These are phyloP conservation scores for Amblyopsis hoosieri DNA, from an alignment of 2,797 vertebrate genomes.

Conservation along the genomic window DNA sequence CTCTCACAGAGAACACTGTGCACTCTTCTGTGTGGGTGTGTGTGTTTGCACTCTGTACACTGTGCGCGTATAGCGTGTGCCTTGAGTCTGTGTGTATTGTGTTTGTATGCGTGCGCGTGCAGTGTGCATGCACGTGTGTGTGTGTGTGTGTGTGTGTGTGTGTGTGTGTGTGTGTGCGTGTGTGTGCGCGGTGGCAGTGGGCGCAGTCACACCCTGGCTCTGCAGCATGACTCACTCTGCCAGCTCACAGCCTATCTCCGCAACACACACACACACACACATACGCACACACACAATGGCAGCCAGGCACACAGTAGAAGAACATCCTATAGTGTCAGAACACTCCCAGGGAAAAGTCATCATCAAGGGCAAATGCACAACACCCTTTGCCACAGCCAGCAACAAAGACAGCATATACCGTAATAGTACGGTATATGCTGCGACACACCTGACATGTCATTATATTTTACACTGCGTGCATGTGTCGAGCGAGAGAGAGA, in stretches of 20 bases:
- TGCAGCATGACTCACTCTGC: constrained; percentile 73
- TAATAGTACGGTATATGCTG: neutral
- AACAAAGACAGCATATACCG: neutral
- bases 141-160: neutral
- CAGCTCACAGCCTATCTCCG: constrained; percentile 39
- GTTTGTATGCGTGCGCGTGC: neutral
- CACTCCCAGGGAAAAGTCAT: constrained; percentile 9
- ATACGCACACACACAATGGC: constrained; percentile 10
- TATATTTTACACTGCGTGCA: neutral
- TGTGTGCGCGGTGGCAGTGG: constrained; percentile 29
- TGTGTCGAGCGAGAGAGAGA: no score
- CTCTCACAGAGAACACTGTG: neutral
- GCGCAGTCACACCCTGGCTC: constrained; percentile 54
- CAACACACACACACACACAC: constrained; percentile 18
- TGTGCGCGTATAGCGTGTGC: neutral
- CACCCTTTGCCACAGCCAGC: neutral
- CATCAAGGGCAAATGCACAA: constrained; percentile 6
- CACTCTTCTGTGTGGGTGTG: neutral
- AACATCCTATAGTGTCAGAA: constrained; percentile 12
- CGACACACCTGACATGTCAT: neutral
- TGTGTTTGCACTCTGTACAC: neutral
- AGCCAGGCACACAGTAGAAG: constrained; percentile 26
- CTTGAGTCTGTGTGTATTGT: neutral
- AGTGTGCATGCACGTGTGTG: no score
- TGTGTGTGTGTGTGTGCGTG: constrained; percentile 27